Base-by-base conservation (phyloP, 2,888 invertebrate genomes). In the Calameuta idolon region DNA sequence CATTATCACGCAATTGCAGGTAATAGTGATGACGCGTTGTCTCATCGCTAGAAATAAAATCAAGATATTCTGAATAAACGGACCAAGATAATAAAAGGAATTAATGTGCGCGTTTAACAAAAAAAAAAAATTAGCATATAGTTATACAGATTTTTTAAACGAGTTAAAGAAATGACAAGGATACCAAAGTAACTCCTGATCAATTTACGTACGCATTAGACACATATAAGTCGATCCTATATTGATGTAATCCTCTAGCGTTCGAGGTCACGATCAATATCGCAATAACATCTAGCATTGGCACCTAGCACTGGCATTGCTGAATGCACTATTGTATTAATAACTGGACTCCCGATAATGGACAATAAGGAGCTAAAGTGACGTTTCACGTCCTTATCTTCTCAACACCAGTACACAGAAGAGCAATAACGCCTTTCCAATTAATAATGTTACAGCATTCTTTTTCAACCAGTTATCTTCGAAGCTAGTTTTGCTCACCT, bases 11-110 rank as follows among this genome's bases (percentile, higher is more conserved):
- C 90, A 99, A 93, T 93, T 99, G 99, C 87, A 97, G 94, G 93
- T 98, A 99, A 92, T 99, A 99, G 90, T 98, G 96, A 91, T 97
- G 97, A 80, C 98, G 94, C 77, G 98, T 97, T 86, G 96, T 95
- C 89, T 97, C 97, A 93, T 98, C 98, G 92, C 95, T 94, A 86
- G 69, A 86, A 87, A 11, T 73, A 81, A 79, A 69, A 30, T 23
- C 40, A 55, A 23, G 40, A 55, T 23, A 23, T 55, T 55, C 2
- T 5, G 9, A 55, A 55, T 23, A 5, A 23, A 55, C 4, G 40
- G 23, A 15, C 40, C 23, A 55, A 9, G 80, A 15, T 31, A 35
- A 71, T 40, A 11, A 78, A 76, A 75, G 79, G 76, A 76, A 76
- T 76, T 69, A 40, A 15, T 40, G 15, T 40, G 12, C 12, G 37